Conservation (phyloP, 2,888 invertebrate genomes). For the Mechanitis messenoides region DNA sequence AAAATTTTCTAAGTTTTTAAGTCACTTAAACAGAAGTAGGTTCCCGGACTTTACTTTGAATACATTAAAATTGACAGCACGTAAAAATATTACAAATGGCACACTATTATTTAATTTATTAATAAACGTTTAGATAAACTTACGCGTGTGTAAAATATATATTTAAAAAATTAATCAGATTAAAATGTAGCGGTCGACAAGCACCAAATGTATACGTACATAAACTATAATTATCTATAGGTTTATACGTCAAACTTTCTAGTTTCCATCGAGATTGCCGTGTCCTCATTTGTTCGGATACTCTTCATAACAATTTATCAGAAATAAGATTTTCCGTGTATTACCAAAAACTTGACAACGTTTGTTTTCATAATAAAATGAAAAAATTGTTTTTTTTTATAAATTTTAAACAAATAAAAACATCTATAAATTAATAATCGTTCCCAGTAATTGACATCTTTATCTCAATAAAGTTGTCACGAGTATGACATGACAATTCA, state of each 20-base stretch:
- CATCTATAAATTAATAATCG: no score
- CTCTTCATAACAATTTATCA: constrained; percentile 6
- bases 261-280: constrained; percentile 32
- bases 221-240: constrained; percentile 29
- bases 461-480: no score
- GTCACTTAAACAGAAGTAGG: constrained; percentile 51
- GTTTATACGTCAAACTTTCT: constrained; percentile 39
- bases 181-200: constrained; percentile 30
- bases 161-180: constrained; percentile 22
- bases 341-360: no score
- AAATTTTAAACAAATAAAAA: no score
- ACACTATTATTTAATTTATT: constrained; percentile 7
- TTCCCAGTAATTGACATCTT: no score
- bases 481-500: no score
- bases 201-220: constrained; percentile 32
- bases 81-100: constrained; percentile 10
- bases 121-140: constrained; percentile 16
- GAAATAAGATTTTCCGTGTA: no score
- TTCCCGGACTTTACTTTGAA: constrained; percentile 57
- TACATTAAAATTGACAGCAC: constrained; percentile 8
- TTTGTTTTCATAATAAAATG: no score
- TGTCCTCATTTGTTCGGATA: constrained; percentile 33
- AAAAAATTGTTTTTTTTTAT: no score
- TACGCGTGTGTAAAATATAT: constrained; percentile 22
- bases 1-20: constrained; percentile 21